Conservation (phyloP, 2,113 vertebrate genomes). For the Planiliza haematocheilus region DNA sequence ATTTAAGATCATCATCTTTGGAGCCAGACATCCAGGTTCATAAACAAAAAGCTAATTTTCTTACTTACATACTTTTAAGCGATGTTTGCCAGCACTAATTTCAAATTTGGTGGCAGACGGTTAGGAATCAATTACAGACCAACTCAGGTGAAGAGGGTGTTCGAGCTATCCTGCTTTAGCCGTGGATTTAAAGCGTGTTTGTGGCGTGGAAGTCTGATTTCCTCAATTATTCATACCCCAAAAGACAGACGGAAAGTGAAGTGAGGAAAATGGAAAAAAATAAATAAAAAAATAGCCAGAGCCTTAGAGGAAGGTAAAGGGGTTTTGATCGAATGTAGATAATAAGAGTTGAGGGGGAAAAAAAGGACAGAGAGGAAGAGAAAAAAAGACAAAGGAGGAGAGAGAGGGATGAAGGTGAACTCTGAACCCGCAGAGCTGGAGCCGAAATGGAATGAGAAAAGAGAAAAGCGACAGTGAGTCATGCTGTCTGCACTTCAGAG, state of each 20-base stretch:
- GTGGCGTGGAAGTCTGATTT: not conserved
- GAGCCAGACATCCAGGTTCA: not conserved
- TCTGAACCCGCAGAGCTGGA: conserved; percentile 60
- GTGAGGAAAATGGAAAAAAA: conserved; percentile 10
- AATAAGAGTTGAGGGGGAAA: conserved; percentile 12
- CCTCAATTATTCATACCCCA: conserved; percentile 73
- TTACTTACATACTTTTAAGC: not conserved
- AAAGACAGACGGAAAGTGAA: conserved; percentile 39
- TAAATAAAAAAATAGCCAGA: conserved; percentile 10
- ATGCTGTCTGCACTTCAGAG: conserved; percentile 48
- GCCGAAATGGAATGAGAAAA: conserved; percentile 63
- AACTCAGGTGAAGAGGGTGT: not conserved
- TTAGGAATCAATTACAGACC: not conserved
- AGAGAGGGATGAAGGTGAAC: conserved; percentile 54
- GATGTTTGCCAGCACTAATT: not conserved
- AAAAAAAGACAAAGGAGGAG: conserved; percentile 6
- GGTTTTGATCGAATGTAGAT: conserved; percentile 44
- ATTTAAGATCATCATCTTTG: not conserved
- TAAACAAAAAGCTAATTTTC: not conserved
- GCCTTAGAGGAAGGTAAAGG: not conserved
- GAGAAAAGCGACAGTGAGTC: conserved; percentile 64
- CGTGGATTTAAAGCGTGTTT: not conserved
- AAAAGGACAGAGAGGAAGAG: too few relatives aligned
- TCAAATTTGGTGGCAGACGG: not conserved
- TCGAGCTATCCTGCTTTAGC: not conserved